A percentile compares a stretch with the other conserved stretches of the same genome.
phyloP scores from a whole-genome alignment of 2,888 invertebrate genomes.

The Deladenus siricidicola region DNA sequence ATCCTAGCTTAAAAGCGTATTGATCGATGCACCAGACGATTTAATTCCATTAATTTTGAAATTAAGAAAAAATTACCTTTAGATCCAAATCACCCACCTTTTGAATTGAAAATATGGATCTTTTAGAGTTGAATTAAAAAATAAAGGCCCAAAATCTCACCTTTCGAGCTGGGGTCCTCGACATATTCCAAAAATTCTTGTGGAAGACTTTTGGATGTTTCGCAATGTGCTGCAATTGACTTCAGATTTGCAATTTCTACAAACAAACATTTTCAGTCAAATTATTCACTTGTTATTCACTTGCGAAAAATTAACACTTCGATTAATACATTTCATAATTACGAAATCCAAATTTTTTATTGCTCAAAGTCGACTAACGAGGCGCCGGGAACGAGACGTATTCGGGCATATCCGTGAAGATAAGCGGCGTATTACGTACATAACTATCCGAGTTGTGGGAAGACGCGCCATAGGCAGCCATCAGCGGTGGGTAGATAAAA shows the following conservation, averaged over 20 bases:
- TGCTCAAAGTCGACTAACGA: not conserved
- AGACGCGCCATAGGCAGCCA: not conserved
- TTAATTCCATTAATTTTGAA: no score
- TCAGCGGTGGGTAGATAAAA: not conserved
- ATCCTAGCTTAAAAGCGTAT: no score
- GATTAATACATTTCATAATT: no score
- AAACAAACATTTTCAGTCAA: no score
- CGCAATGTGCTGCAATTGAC: constrained; percentile 22
- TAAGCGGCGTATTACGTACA: not conserved
- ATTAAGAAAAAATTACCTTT: no score
- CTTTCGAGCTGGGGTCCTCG: constrained; percentile 22
- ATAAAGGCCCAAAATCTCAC: not conserved
- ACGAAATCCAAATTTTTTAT: no score
- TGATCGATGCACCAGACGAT: no score
- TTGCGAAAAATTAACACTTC: no score
- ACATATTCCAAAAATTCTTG: constrained; percentile 22
- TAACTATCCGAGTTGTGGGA: not conserved
- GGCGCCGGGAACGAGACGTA: not conserved
- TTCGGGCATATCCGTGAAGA: not conserved
- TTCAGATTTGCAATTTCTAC: not conserved
- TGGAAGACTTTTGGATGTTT: not conserved
- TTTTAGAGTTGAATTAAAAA: no score
- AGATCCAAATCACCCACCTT: no score
- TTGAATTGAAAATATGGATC: no score
- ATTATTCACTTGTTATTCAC: no score